These are phyloP conservation scores for Pitangus sulphuratus DNA, from an alignment of 2,797 vertebrate species.

Conservation along the genomic window DNA sequence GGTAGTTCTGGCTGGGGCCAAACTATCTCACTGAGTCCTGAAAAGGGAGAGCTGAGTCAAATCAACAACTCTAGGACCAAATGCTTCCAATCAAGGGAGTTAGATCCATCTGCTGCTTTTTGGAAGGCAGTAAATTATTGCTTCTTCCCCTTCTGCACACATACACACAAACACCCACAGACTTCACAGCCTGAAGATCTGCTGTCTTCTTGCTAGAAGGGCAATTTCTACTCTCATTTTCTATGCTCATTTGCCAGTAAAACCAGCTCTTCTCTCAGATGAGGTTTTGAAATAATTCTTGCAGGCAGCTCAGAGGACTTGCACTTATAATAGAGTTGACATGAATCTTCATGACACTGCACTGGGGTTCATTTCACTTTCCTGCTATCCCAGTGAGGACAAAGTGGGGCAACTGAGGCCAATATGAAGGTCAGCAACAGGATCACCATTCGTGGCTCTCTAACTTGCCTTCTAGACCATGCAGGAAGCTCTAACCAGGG, in stretches of 20 bases:
- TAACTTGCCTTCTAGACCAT: not conserved
- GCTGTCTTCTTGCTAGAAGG: conserved; percentile 52
- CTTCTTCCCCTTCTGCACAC: conserved; percentile 40
- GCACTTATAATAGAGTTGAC: not conserved
- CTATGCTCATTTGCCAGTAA: conserved; percentile 63
- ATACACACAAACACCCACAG: conserved; percentile 64
- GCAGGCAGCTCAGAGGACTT: not conserved
- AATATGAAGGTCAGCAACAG: not conserved
- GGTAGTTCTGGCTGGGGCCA: not conserved
- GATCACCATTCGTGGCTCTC: not conserved
- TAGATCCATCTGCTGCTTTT: conserved; percentile 59
- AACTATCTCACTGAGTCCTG: not conserved
- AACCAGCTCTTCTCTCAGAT: conserved; percentile 7
- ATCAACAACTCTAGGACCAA: not conserved
- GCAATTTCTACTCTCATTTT: conserved; percentile 40
- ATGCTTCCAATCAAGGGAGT: not conserved
- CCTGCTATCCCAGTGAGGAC: not conserved
- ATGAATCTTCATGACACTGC: not conserved
- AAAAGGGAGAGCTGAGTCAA: not conserved
- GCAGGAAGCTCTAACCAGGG: not conserved
- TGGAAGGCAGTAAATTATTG: conserved; percentile 37
- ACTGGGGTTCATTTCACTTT: not conserved
- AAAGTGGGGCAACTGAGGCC: not conserved
- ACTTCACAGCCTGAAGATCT: conserved; percentile 60
- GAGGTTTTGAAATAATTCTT: conserved; percentile 37